Conservation (phyloP, 1,140 invertebrate genomes). For the Dreissena rostriformis region DNA sequence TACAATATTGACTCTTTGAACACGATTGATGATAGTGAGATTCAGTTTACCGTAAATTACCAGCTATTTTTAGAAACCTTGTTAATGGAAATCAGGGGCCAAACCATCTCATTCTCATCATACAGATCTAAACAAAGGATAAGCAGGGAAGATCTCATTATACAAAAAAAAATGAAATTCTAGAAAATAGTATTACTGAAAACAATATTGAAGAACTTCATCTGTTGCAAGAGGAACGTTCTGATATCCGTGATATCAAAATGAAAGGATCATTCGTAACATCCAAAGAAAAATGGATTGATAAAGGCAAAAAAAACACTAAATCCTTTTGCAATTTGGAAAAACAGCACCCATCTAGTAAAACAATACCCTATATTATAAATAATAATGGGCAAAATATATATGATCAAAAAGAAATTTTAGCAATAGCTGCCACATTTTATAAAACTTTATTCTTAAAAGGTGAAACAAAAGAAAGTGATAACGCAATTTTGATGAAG, state of each 20-base stretch:
- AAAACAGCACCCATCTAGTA: constrained; percentile 40
- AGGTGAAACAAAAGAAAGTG: too few relatives aligned
- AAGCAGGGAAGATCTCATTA: background rate
- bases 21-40: background rate
- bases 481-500: too few relatives aligned
- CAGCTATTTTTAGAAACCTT: constrained; percentile 36
- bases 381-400: background rate
- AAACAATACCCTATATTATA: constrained; percentile 7
- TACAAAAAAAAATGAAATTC: background rate
- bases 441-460: constrained; percentile 1
- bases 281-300: constrained; percentile 46
- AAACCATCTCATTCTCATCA: constrained; percentile 31
- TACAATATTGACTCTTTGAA: background rate
- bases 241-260: too few relatives aligned
- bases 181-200: constrained; percentile 1
- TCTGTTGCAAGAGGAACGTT: too few relatives aligned
- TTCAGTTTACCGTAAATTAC: constrained; percentile 39
- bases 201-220: background rate
- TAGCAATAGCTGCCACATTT: constrained; percentile 18
- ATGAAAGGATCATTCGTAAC: too few relatives aligned
- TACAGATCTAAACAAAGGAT: constrained; percentile 4
- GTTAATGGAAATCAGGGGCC: constrained; percentile 37
- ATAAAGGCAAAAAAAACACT: constrained; percentile 48
- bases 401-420: constrained; percentile 26
- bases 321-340: constrained; percentile 55